phyloP scores from a whole-genome alignment of 1,140 invertebrate species.

The Hyphantria cunea region DNA sequence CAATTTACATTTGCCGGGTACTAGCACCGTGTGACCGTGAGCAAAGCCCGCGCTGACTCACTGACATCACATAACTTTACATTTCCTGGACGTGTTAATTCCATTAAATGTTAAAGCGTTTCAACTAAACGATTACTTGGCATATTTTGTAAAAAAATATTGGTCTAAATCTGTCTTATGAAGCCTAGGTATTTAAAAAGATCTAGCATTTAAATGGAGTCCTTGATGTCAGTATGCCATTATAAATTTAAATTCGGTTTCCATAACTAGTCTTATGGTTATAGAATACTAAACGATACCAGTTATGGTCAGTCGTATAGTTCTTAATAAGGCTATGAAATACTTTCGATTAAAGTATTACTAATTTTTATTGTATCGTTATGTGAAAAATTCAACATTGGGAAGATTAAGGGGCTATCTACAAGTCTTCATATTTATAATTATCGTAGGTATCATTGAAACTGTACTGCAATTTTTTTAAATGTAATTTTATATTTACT shows the following conservation, averaged over 20 bases:
- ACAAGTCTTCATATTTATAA: too few relatives aligned
- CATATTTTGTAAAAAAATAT: not conserved
- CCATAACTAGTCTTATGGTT: constrained; percentile 10
- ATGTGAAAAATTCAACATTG: too few relatives aligned
- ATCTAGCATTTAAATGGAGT: not conserved
- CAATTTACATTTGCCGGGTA: constrained; percentile 26
- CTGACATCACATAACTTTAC: constrained; percentile 30
- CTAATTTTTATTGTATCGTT: too few relatives aligned
- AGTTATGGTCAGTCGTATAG: not conserved
- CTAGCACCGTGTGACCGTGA: constrained; percentile 27
- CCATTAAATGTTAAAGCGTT: constrained; percentile 25
- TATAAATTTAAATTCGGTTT: constrained; percentile 8
- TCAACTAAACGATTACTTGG: constrained; percentile 18
- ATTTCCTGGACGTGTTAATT: constrained; percentile 33
- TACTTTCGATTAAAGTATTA: too few relatives aligned
- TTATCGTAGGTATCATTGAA: too few relatives aligned
- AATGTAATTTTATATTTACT: constrained; percentile 13
- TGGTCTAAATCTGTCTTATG: constrained; percentile 3
- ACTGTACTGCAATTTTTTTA: not conserved
- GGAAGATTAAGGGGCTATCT: too few relatives aligned
- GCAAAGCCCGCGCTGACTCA: constrained; percentile 23
- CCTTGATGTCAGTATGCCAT: not conserved
- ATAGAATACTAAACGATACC: not conserved
- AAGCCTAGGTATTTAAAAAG: not conserved
- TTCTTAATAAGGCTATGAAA: too few relatives aligned